phyloP scores from a whole-genome alignment of 2,797 vertebrate genomes.

The Acrossocheilus fasciatus region DNA sequence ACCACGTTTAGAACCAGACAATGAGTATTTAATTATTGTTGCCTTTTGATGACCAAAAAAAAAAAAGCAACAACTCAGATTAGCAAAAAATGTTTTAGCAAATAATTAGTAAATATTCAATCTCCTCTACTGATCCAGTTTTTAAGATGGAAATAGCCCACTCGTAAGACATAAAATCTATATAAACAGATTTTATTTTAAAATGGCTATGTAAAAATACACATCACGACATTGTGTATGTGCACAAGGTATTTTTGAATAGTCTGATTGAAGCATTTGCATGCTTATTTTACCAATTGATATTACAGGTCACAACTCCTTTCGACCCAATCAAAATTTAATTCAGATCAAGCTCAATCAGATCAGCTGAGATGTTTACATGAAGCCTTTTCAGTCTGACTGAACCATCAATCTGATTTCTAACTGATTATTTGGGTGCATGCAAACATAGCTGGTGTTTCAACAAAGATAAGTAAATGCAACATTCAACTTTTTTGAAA shows the following conservation, averaged over 20 bases:
- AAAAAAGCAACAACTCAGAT: no score
- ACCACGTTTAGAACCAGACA: no score
- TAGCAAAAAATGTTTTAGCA: no score
- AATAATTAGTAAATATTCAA: no score
- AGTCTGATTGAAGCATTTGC: not conserved
- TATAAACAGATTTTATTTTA: not conserved
- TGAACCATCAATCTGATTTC: not conserved
- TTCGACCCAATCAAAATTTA: not conserved
- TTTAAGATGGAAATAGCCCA: no score
- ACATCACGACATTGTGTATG: not conserved
- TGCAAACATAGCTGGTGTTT: not conserved
- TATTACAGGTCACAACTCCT: not conserved
- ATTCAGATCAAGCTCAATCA: not conserved
- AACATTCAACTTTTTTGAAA: constrained; percentile 20
- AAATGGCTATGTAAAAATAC: not conserved
- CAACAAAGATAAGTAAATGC: not conserved
- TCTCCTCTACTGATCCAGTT: no score
- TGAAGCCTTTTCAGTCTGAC: not conserved
- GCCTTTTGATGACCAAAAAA: no score
- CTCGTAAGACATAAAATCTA: not conserved
- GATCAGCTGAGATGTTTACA: not conserved
- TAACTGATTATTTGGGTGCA: not conserved
- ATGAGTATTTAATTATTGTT: no score
- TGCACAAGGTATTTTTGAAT: not conserved
- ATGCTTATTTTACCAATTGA: not conserved